Evolutionary conservation across 1,140 invertebrate species (phyloP).

Genomic region (Thaumatotibia leucotreta): DNA sequence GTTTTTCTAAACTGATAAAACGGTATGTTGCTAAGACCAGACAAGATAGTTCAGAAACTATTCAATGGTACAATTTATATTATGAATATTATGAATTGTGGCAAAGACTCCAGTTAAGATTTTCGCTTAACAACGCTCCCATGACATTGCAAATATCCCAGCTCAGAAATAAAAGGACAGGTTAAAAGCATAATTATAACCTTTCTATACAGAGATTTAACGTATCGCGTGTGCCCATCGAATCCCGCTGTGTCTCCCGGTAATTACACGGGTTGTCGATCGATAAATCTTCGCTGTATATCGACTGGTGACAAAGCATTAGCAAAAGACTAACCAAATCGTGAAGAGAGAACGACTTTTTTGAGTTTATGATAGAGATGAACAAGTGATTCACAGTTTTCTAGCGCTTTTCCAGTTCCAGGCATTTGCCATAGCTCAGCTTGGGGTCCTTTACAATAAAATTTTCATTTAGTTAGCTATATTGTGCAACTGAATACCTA

Average conservation of each 20-base stretch:
- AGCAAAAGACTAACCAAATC: neutral
- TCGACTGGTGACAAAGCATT: neutral
- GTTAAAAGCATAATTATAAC: neutral
- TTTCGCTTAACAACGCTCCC: neutral
- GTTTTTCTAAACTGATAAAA: no score
- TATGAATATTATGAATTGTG: no score
- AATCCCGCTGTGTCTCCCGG: neutral
- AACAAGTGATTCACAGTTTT: no score
- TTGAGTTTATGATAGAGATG: neutral
- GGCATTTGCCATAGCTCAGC: no score
- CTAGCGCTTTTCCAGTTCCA: no score
- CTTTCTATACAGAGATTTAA: neutral
- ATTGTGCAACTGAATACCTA: no score
- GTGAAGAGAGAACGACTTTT: neutral
- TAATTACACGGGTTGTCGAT: neutral
- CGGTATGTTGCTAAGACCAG: no score
- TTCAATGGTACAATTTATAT: no score
- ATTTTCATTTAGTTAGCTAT: no score
- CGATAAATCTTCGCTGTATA: neutral
- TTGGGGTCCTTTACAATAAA: no score
- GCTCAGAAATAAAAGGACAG: neutral
- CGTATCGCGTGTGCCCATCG: neutral
- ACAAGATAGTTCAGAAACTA: no score
- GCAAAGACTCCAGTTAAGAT: neutral
- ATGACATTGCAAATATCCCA: neutral